A percentile compares a stretch with the other conserved stretches of the same genome.
Conservation (phyloP, 2,113 vertebrate genomes). For the Drymodes brunneopygia region DNA sequence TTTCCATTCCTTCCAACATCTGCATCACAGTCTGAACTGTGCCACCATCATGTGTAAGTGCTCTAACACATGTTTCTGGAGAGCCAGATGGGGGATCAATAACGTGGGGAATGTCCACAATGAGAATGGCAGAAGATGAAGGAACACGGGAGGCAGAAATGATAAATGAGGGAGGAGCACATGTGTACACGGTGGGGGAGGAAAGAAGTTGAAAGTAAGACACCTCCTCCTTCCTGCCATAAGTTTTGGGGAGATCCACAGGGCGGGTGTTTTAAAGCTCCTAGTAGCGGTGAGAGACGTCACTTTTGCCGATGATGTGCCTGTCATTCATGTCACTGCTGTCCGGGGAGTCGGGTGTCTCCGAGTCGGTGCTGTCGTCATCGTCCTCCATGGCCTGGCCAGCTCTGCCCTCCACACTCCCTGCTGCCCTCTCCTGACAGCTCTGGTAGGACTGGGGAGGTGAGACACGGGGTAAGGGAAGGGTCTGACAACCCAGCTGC, state of each 20-base stretch:
- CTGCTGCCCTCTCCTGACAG: conserved; percentile 59
- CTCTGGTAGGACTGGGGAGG: conserved; percentile 72
- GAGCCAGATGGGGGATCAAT: conserved; percentile 1
- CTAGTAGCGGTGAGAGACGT: conserved; percentile 79
- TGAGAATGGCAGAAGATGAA: conserved; percentile 1
- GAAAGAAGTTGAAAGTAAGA: conserved; percentile 4
- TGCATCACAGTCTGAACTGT: neutral
- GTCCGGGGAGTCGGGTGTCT: conserved; percentile 77
- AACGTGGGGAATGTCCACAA: conserved; percentile 37
- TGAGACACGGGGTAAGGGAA: neutral
- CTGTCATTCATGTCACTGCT: conserved; percentile 75
- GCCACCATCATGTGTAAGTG: neutral
- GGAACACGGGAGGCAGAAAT: neutral
- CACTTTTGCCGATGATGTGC: conserved; percentile 83
- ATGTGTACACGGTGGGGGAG: neutral
- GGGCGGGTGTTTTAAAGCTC: conserved; percentile 27
- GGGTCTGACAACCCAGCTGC: neutral
- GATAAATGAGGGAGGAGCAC: neutral
- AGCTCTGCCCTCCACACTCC: conserved; percentile 49
- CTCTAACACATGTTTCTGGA: neutral
- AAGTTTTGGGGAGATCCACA: neutral
- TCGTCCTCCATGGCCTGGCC: conserved; percentile 62
- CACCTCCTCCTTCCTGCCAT: conserved; percentile 35
- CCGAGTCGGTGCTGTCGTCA: conserved; percentile 83
- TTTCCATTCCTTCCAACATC: neutral